Evolutionary conservation across 2,888 invertebrate species (phyloP).

Genomic region (Tetropium fuscum): DNA sequence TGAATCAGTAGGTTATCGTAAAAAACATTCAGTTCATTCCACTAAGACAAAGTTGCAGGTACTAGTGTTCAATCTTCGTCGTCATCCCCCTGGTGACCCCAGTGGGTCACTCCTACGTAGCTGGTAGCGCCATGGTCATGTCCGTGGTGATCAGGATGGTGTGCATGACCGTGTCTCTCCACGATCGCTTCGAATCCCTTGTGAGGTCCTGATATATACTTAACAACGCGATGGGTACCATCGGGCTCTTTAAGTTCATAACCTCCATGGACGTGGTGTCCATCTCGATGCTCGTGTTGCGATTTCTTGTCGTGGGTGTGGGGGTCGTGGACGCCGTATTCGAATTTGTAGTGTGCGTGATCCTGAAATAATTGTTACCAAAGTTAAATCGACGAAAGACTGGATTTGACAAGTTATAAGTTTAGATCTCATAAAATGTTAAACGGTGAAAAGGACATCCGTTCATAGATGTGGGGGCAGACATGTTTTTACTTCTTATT

Average conservation of each 20-base stretch:
- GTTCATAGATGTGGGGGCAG: too few species aligned
- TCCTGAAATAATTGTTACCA: too few species aligned
- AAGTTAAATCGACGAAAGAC: too few species aligned
- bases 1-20: too few species aligned
- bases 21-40: too few species aligned
- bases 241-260: constrained; percentile 62
- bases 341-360: constrained; percentile 57
- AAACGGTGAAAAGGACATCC: too few species aligned
- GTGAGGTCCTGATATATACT: constrained; percentile 53
- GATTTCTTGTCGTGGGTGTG: constrained; percentile 62
- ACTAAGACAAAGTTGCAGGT: too few species aligned
- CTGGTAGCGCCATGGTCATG: constrained; percentile 12
- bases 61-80: too few species aligned
- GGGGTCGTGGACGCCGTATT: constrained; percentile 63
- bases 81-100: constrained; percentile 14
- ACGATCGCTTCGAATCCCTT: constrained; percentile 49
- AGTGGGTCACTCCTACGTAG: constrained; percentile 17
- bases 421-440: too few species aligned
- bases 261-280: constrained; percentile 59
- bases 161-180: constrained; percentile 7
- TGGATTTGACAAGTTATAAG: too few species aligned
- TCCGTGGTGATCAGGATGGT: constrained; percentile 7
- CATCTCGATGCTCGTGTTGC: constrained; percentile 61
- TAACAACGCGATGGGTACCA: constrained; percentile 61
- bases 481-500: too few species aligned